phyloP scores from a whole-genome alignment of 35 echinoderm and acorn worm species.

The Eucidaris tribuloides region DNA sequence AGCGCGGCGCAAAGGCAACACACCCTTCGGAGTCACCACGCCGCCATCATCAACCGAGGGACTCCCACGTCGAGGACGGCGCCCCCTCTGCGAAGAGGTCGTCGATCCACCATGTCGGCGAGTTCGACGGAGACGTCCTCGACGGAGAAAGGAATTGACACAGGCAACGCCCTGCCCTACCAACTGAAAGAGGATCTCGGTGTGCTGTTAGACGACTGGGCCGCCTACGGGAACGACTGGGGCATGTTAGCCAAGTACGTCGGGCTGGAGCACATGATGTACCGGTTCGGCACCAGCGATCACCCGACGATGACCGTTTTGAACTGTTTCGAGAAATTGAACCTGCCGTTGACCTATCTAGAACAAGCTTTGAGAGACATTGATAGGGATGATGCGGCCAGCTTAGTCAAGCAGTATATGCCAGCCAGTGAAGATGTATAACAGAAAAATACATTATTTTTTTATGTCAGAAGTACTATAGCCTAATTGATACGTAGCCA shows the following conservation, averaged over 20 bases:
- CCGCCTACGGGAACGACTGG: constrained; percentile 58
- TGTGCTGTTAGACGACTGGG: constrained; percentile 25
- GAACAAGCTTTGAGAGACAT: constrained; percentile 62
- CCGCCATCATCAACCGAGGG: neutral
- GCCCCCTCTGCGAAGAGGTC: neutral
- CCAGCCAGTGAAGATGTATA: neutral
- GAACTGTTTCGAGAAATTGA: constrained; percentile 59
- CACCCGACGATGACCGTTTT: constrained; percentile 66
- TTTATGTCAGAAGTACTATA: too few relatives aligned
- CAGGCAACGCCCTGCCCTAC: neutral
- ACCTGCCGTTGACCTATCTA: constrained; percentile 32
- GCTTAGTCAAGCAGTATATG: constrained; percentile 20
- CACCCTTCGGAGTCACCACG: neutral
- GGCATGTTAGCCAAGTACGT: constrained; percentile 64
- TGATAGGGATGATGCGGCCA: constrained; percentile 44
- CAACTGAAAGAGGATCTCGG: constrained; percentile 57
- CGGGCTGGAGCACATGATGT: constrained; percentile 54
- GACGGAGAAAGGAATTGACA: too few relatives aligned
- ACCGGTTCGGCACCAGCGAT: constrained; percentile 20
- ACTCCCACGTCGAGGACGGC: neutral
- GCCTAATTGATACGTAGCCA: too few relatives aligned
- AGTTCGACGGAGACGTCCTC: neutral
- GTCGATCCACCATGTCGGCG: neutral
- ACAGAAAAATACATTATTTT: too few relatives aligned
- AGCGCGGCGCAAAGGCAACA: constrained; percentile 26